Evolutionary conservation across 2,888 invertebrate species (phyloP).

Genomic region (Dolomedes plantarius): DNA sequence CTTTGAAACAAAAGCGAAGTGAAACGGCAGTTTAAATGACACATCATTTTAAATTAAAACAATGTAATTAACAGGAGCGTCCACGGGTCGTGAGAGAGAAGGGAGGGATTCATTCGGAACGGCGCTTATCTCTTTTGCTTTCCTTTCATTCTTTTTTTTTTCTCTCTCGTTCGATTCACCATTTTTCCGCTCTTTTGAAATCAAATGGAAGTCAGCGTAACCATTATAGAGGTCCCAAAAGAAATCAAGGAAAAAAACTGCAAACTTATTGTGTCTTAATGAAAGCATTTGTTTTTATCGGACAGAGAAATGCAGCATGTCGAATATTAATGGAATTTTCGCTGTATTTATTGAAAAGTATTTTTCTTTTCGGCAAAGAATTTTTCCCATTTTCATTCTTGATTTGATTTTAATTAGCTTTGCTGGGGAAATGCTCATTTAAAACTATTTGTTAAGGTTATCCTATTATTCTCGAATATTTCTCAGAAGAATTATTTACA

Average conservation of each 20-base stretch:
- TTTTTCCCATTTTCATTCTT: not conserved
- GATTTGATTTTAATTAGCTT: slow-evolving; percentile 1
- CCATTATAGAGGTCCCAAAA: not conserved
- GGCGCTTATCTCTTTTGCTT: not conserved
- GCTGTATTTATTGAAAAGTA: not conserved
- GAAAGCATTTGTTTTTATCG: slow-evolving; percentile 5
- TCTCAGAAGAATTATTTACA: too few relatives aligned
- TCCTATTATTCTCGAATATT: too few relatives aligned
- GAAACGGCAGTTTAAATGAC: not conserved
- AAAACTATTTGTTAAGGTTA: not conserved
- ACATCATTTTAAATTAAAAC: not conserved
- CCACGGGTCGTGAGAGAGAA: not conserved
- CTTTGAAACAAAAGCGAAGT: not conserved
- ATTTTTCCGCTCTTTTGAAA: not conserved
- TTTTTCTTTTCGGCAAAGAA: not conserved
- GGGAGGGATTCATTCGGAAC: not conserved
- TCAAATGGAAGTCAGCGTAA: not conserved
- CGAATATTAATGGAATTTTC: slow-evolving; percentile 5
- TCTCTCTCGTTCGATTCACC: not conserved
- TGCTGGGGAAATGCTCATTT: not conserved
- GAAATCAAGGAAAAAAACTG: not conserved
- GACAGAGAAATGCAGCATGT: not conserved
- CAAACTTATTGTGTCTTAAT: not conserved
- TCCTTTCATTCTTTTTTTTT: not conserved
- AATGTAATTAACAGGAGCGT: not conserved